A percentile compares a stretch with the other conserved stretches of the same genome.
Conservation (phyloP, 2,888 invertebrate species). For the Drosophila koepferae region DNA sequence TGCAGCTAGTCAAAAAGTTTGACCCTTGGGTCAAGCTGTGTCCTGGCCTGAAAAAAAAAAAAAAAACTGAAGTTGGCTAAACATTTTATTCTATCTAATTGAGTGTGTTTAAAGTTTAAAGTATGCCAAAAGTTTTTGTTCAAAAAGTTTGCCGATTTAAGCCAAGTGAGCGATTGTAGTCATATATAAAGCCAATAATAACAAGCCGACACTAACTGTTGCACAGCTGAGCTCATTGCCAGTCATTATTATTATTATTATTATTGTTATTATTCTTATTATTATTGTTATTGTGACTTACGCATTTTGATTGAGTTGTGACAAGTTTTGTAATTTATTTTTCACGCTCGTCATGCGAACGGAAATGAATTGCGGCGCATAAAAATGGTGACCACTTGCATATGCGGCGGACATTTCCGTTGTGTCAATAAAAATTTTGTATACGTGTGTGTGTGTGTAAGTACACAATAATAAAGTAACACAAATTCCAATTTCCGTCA, state of each 20-base stretch:
- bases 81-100: conserved; percentile 80
- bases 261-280: not conserved
- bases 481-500: conserved; percentile 75
- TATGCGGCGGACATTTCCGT: conserved; percentile 40
- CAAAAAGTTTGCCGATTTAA: conserved; percentile 58
- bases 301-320: conserved; percentile 69
- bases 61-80: conserved; percentile 64
- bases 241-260: not conserved
- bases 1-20: conserved; percentile 76
- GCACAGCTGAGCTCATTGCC: conserved; percentile 29
- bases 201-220: conserved; percentile 53
- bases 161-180: conserved; percentile 48
- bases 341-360: conserved; percentile 32
- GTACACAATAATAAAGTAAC: conserved; percentile 71
- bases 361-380: conserved; percentile 54
- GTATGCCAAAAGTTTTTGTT: conserved; percentile 73
- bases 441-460: conserved; percentile 21
- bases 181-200: conserved; percentile 53
- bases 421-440: conserved; percentile 52
- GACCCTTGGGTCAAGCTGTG: conserved; percentile 76
- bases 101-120: conserved; percentile 81
- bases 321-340: conserved; percentile 70
- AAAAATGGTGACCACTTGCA: conserved; percentile 55
- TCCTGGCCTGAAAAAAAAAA: conserved; percentile 40
- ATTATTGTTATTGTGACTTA: conserved; percentile 53